Evolutionary conservation across 1,140 invertebrate species (phyloP), one percentile per base, ranked within the genome.

Genomic region (Apolygus lucorum): DNA sequence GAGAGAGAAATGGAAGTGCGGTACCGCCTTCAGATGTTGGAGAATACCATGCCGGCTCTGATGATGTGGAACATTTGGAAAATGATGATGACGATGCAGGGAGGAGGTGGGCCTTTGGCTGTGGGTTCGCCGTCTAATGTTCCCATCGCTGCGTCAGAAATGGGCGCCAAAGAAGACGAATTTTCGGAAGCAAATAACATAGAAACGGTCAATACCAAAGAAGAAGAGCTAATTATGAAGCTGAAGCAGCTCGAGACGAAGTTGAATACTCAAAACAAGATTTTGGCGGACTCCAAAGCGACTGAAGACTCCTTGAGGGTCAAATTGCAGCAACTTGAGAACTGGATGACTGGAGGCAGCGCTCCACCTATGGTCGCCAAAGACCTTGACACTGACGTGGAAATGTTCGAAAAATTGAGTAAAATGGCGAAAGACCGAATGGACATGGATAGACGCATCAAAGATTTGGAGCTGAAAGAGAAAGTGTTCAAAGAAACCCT

Each of bases 401-500:
- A 66, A 25, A 49, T 63, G 14, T 70, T 70, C 22, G 71, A 72
- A 42, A 72, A 67, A 42, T 14, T 72, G 27, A 28, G 49, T 63
- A 72, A 28, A 69, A 68, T 71, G 49, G 68, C 70, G 8, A 74
- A 71, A 28, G 73, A 73, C 62, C 70, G 74, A 52, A 70, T 72
- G 17, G 73, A 75, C n/a, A 71, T 75, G 29, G 72, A 75, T 21
- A 74, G 73, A 29, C 71, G 71, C 65, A 76, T 78, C 1, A 75
- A 74, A 67, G 76, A 76, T 52, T 70, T 77, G 4, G 76, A 78
- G 70, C 34, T 75, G 13, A 76, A 77, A 65, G 87, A 90, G 74
- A 80, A 82, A 2, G 84, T 87, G 0, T 90, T 90, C 72, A 81
- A 88, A 74, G 86, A 87, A 73, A 90, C 89, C 66, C 78, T 92